Percentiles rank a stretch among this genome's conserved stretches.
phyloP scores from a whole-genome alignment of 2,888 invertebrate species.

The Mycalesis mineus region DNA sequence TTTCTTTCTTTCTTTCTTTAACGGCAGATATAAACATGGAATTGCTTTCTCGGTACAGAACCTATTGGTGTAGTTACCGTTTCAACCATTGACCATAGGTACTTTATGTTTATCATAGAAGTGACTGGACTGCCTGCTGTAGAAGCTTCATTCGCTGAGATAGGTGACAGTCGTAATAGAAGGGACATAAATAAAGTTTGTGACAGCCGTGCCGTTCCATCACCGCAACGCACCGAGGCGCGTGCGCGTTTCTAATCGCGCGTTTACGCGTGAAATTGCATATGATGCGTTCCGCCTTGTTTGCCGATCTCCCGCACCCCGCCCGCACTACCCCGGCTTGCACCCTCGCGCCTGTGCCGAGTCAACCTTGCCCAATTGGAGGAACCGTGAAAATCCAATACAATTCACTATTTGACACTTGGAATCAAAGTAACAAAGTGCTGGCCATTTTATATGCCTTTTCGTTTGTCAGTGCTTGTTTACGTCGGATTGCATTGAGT shows the following conservation, averaged over 20 bases:
- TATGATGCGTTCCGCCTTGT: conserved; percentile 58
- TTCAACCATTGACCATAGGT: too few species aligned
- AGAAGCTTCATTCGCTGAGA: too few species aligned
- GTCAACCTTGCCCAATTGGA: conserved; percentile 36
- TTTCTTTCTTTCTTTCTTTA: too few species aligned
- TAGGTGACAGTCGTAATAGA: neutral
- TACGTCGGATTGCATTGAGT: neutral
- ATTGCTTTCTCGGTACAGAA: too few species aligned
- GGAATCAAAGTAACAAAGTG: conserved; percentile 36
- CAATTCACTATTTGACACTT: conserved; percentile 36
- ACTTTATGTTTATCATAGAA: too few species aligned
- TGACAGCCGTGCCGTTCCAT: conserved; percentile 1
- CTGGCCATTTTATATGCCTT: conserved; percentile 15
- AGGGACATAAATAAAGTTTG: conserved; percentile 1
- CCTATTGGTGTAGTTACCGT: too few species aligned
- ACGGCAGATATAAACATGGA: too few species aligned
- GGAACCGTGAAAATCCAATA: conserved; percentile 36
- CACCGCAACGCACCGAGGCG: conserved; percentile 35
- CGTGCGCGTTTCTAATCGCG: conserved; percentile 65
- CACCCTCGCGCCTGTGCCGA: conserved; percentile 33
- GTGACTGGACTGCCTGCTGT: too few species aligned
- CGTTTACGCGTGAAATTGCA: conserved; percentile 63
- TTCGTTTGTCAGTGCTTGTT: neutral
- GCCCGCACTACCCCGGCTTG: conserved; percentile 26
- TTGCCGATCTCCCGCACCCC: conserved; percentile 37